phyloP scores from a whole-genome alignment of 2,888 invertebrate genomes.

The Malacosoma neustria region DNA sequence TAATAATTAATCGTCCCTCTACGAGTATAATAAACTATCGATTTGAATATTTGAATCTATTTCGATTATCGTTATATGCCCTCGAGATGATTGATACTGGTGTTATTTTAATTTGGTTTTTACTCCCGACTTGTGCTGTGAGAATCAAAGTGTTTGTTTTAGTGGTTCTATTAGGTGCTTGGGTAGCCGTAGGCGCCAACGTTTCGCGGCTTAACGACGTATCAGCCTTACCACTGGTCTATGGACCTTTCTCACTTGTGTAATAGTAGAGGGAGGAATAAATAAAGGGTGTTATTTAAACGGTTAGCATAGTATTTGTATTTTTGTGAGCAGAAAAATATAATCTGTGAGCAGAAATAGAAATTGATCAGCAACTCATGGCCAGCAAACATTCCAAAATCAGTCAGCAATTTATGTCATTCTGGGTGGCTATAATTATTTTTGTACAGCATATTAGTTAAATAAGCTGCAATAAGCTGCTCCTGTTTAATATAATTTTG shows the following conservation, averaged over 20 bases:
- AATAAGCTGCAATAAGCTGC: too few relatives aligned
- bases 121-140: constrained; percentile 29
- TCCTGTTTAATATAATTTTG: too few relatives aligned
- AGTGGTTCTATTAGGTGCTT: constrained; percentile 29
- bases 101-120: constrained; percentile 37
- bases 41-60: constrained; percentile 40
- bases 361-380: too few relatives aligned
- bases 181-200: constrained; percentile 51
- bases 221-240: constrained; percentile 34
- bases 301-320: too few relatives aligned
- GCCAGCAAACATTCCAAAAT: too few relatives aligned
- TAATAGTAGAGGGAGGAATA: too few relatives aligned
- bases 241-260: not conserved
- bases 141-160: constrained; percentile 71
- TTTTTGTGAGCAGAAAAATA: too few relatives aligned
- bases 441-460: too few relatives aligned
- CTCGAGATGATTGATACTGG: constrained; percentile 55
- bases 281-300: too few relatives aligned
- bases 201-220: constrained; percentile 51
- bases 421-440: too few relatives aligned
- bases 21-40: constrained; percentile 32
- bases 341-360: too few relatives aligned
- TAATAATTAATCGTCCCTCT: constrained; percentile 35
- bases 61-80: constrained; percentile 48
- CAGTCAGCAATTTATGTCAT: too few relatives aligned